Evolutionary conservation across 2,113 vertebrate species (phyloP).

Genomic region (Aphelocoma coerulescens): DNA sequence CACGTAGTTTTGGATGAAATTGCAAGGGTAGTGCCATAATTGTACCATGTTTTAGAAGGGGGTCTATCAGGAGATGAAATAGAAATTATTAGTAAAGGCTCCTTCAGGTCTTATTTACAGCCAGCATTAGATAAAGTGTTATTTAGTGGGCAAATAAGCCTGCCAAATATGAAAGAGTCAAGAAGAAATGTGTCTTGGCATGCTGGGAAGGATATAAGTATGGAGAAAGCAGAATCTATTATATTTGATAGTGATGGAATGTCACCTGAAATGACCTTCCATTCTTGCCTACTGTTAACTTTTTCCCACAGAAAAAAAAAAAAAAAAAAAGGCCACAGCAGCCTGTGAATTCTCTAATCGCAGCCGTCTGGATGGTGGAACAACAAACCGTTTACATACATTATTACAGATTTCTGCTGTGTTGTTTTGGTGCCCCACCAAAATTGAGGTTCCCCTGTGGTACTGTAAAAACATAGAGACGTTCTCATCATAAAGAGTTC

Average conservation of each 20-base stretch:
- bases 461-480: background rate
- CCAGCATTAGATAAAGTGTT: background rate
- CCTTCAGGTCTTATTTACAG: constrained; percentile 6
- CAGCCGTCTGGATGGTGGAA: background rate
- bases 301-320: background rate
- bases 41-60: background rate
- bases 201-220: background rate
- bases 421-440: background rate
- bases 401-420: background rate
- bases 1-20: background rate
- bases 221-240: constrained; percentile 30
- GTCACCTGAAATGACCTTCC: constrained; percentile 42
- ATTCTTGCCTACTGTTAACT: constrained; percentile 16
- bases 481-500: background rate
- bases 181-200: constrained; percentile 39
- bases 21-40: background rate
- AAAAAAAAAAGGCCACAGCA: background rate
- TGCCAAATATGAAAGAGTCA: constrained; percentile 25
- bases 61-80: background rate
- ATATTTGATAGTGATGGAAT: constrained; percentile 37
- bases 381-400: background rate
- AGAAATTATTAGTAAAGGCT: background rate
- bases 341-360: background rate
- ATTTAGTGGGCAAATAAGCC: constrained; percentile 20
- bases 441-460: background rate